Conservation (phyloP, 1,140 invertebrate genomes). For the Plodia interpunctella region DNA sequence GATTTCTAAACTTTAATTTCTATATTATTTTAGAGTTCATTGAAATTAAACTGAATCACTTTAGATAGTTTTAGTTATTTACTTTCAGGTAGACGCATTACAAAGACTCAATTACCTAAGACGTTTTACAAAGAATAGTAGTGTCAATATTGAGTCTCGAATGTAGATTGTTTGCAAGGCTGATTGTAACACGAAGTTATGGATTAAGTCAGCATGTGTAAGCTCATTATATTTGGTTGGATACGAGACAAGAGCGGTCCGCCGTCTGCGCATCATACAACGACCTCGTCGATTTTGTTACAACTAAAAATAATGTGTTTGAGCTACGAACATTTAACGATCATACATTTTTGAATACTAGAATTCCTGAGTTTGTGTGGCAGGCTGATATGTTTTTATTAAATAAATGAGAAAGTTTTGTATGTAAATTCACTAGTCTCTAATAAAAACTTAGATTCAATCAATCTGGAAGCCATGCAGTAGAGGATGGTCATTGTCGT, state of each 20-base stretch:
- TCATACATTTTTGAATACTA: background rate
- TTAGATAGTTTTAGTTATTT: no score
- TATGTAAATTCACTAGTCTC: background rate
- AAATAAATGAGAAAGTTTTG: background rate
- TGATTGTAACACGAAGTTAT: background rate
- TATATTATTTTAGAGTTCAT: no score
- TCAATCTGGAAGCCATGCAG: no score
- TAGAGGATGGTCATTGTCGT: no score
- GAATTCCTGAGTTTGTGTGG: background rate
- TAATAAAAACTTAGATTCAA: no score
- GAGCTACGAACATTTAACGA: background rate
- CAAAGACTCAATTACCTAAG: no score
- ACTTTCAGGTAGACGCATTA: no score
- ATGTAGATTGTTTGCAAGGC: background rate
- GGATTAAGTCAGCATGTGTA: constrained; percentile 18
- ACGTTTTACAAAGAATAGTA: background rate
- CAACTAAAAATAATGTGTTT: constrained; percentile 19
- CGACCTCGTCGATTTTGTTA: constrained; percentile 20
- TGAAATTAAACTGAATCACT: no score
- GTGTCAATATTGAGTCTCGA: background rate
- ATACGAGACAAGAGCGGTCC: constrained; percentile 7
- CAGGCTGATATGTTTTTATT: background rate
- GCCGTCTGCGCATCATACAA: constrained; percentile 15
- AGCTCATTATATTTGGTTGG: constrained; percentile 10
- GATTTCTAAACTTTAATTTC: no score